These are phyloP conservation scores for Arge pagana DNA, from an alignment of 2,888 invertebrate species.

Conservation along the genomic window DNA sequence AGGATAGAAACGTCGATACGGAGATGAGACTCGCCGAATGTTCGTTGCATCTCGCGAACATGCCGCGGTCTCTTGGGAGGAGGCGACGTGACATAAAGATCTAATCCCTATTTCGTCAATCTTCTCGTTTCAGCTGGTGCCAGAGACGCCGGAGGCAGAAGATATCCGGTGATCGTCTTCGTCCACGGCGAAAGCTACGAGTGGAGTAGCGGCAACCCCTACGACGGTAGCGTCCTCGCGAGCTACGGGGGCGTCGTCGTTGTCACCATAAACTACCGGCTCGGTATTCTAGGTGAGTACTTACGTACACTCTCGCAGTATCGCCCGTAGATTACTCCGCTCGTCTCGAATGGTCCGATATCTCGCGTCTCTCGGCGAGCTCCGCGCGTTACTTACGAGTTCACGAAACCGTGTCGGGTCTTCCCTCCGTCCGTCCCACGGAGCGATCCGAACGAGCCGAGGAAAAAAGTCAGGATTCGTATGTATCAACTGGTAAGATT, in stretches of 20 bases:
- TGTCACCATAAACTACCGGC: slow-evolving; percentile 83
- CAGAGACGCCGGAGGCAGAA: slow-evolving; percentile 61
- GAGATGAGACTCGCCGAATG: too few relatives aligned
- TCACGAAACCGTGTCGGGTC: too few relatives aligned
- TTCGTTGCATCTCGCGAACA: too few relatives aligned
- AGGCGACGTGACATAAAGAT: too few relatives aligned
- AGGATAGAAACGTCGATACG: too few relatives aligned
- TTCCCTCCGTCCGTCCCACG: not conserved
- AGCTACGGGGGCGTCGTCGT: slow-evolving; percentile 90
- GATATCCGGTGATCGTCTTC: slow-evolving; percentile 90
- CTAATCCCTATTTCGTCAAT: too few relatives aligned
- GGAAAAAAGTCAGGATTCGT: not conserved
- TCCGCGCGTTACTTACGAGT: too few relatives aligned
- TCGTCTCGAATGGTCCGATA: too few relatives aligned
- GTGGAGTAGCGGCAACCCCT: slow-evolving; percentile 97
- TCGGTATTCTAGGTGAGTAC: slow-evolving; percentile 77
- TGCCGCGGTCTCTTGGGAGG: too few relatives aligned
- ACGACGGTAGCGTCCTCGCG: slow-evolving; percentile 94
- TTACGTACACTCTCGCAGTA: not conserved
- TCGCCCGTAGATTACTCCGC: too few relatives aligned
- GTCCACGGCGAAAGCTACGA: slow-evolving; percentile 96
- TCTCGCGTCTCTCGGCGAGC: too few relatives aligned
- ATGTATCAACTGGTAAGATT: too few relatives aligned
- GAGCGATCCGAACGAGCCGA: not conserved
- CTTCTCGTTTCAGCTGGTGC: slow-evolving; percentile 68